Percentiles rank a stretch among this genome's conserved stretches.
Evolutionary conservation across 37 sponge, comb jelly and placozoan genomes (phyloP).

Genomic region (Spongilla lacustris): DNA sequence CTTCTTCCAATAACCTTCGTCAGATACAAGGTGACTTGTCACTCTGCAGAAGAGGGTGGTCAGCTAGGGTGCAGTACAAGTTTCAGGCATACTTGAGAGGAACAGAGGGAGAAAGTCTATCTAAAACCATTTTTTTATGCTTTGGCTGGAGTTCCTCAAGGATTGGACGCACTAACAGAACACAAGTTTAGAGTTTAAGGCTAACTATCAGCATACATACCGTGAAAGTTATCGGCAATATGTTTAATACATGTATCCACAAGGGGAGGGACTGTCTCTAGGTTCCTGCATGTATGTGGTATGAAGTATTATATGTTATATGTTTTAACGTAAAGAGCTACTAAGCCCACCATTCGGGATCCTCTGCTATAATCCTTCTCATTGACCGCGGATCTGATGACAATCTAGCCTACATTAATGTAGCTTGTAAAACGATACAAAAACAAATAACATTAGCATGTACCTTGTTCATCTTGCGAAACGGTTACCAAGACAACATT

Average conservation of each 20-base stretch:
- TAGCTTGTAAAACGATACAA: background rate
- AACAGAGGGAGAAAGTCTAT: constrained; percentile 61
- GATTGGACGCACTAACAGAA: constrained; percentile 73
- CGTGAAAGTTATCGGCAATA: constrained; percentile 80
- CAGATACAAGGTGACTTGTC: constrained; percentile 81
- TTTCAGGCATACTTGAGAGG: constrained; percentile 64
- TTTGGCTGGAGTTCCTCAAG: constrained; percentile 79
- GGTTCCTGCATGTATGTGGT: constrained; percentile 63
- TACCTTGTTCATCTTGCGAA: background rate
- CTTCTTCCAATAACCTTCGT: constrained; percentile 90
- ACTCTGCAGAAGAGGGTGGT: constrained; percentile 32
- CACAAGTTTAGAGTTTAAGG: background rate
- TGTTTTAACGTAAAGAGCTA: background rate
- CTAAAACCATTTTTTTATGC: constrained; percentile 73
- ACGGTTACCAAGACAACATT: background rate
- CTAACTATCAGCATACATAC: constrained; percentile 22
- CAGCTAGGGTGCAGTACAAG: background rate
- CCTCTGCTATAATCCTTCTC: constrained; percentile 95
- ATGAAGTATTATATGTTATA: background rate
- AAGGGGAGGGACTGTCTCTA: constrained; percentile 91
- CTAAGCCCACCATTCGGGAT: constrained; percentile 97
- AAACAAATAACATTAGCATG: background rate
- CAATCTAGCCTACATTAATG: background rate
- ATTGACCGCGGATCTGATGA: constrained; percentile 80
- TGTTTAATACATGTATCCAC: constrained; percentile 81